Percentiles rank a stretch among this genome's conserved stretches.
These are phyloP conservation scores for Hypsopygia costalis DNA, from an alignment of 2,888 invertebrate species.

Conservation along the genomic window DNA sequence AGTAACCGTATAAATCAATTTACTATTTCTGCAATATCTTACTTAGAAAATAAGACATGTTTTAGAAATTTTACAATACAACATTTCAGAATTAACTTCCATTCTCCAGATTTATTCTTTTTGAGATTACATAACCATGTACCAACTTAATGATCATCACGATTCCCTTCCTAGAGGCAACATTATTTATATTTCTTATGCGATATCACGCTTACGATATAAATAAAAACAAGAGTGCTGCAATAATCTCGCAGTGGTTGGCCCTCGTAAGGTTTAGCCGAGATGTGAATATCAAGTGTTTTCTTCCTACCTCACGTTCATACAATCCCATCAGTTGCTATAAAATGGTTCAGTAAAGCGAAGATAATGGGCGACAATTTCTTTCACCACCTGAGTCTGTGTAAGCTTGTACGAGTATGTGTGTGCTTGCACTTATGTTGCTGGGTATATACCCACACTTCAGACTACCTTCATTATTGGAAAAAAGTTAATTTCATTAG, in stretches of 20 bases:
- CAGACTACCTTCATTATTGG: too few relatives aligned
- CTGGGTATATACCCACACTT: too few relatives aligned
- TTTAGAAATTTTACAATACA: too few relatives aligned
- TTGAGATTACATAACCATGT: too few relatives aligned
- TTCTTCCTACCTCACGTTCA: conserved; percentile 44
- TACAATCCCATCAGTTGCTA: conserved; percentile 61
- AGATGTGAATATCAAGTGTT: conserved; percentile 61
- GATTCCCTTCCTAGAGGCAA: conserved; percentile 1
- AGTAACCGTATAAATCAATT: too few relatives aligned
- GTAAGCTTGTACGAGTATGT: too few relatives aligned
- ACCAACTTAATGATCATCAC: not conserved
- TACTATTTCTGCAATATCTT: too few relatives aligned
- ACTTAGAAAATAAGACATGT: too few relatives aligned
- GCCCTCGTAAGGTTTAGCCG: conserved; percentile 34
- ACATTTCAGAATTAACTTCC: too few relatives aligned
- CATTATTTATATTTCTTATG: conserved; percentile 31
- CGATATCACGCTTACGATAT: conserved; percentile 32
- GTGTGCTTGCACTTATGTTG: too few relatives aligned
- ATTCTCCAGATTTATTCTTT: too few relatives aligned
- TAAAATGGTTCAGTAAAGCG: conserved; percentile 61
- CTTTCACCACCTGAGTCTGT: conserved; percentile 62
- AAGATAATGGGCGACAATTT: conserved; percentile 66
- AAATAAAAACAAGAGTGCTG: conserved; percentile 30
- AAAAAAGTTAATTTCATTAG: too few relatives aligned
- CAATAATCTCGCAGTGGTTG: conserved; percentile 34